A percentile compares a stretch with the other conserved stretches of the same genome.
These are phyloP conservation scores for Himalopsyche phryganea DNA, from an alignment of 1,140 invertebrate species.

Conservation along the genomic window DNA sequence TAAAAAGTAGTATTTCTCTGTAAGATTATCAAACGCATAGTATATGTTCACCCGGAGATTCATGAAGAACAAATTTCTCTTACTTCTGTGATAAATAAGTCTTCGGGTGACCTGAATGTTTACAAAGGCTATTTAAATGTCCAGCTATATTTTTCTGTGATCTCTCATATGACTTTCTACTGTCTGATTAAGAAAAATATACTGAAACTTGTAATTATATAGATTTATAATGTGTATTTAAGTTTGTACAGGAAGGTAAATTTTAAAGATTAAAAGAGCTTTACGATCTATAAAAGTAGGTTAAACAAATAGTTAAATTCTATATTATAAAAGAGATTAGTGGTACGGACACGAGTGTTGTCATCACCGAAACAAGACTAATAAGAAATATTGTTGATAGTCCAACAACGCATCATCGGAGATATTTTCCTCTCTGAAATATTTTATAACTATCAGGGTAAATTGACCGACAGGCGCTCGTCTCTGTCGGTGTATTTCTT, in stretches of 20 bases:
- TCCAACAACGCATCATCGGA: not conserved
- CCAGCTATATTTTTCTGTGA: constrained; percentile 58
- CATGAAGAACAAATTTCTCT: constrained; percentile 28
- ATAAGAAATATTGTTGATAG: constrained; percentile 10
- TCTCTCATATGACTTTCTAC: constrained; percentile 49
- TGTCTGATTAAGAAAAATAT: constrained; percentile 30
- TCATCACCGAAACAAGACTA: constrained; percentile 28
- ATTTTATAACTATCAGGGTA: constrained; percentile 27
- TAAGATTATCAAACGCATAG: constrained; percentile 14
- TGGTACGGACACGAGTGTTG: constrained; percentile 10
- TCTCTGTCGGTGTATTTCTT: constrained; percentile 17
- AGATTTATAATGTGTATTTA: constrained; percentile 19
- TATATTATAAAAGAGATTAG: constrained; percentile 31
- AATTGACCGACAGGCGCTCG: constrained; percentile 32
- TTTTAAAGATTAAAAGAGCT: constrained; percentile 32
- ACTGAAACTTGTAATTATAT: constrained; percentile 29
- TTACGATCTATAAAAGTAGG: constrained; percentile 29
- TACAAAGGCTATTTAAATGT: constrained; percentile 42
- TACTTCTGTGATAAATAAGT: constrained; percentile 33
- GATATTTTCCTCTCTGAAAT: constrained; percentile 17
- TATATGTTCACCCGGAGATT: constrained; percentile 26
- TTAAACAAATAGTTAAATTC: constrained; percentile 21
- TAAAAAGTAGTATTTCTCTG: constrained; percentile 10
- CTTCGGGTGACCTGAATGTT: constrained; percentile 25
- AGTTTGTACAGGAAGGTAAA: constrained; percentile 32